A percentile compares a stretch with the other conserved stretches of the same genome.
phyloP scores from a whole-genome alignment of 2,113 vertebrate genomes.

The Uropsilus gracilis region DNA sequence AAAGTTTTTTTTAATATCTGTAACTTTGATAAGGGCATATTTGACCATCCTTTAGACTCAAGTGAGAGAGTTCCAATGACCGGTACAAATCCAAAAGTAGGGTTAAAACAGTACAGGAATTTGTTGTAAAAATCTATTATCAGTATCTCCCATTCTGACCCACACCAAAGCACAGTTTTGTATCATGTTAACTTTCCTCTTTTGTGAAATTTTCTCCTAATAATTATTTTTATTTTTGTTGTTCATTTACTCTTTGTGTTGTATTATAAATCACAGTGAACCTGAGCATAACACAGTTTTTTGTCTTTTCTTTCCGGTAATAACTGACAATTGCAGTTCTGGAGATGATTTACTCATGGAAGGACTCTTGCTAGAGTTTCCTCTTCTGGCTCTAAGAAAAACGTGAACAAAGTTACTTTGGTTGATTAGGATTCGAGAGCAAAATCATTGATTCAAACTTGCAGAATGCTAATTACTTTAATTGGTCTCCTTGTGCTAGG shows the following conservation, averaged over 20 bases:
- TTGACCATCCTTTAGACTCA: background rate
- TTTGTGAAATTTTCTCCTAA: constrained; percentile 21
- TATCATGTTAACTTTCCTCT: background rate
- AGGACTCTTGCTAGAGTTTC: constrained; percentile 15
- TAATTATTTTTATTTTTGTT: constrained; percentile 34
- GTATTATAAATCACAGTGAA: background rate
- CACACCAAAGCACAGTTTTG: background rate
- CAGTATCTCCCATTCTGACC: background rate
- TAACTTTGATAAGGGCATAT: constrained; percentile 31
- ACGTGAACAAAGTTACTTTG: background rate
- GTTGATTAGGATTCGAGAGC: background rate
- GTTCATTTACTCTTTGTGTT: background rate
- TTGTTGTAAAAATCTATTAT: constrained; percentile 28
- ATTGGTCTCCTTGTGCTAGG: constrained; percentile 34
- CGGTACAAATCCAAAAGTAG: constrained; percentile 9
- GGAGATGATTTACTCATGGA: background rate
- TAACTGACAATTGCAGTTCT: constrained; percentile 18
- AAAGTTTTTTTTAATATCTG: constrained; percentile 29
- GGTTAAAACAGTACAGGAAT: constrained; percentile 36
- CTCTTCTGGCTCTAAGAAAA: constrained; percentile 33
- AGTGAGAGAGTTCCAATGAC: background rate
- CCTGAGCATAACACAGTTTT: background rate
- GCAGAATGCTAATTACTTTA: constrained; percentile 48
- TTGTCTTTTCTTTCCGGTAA: constrained; percentile 6
- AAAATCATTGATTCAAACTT: constrained; percentile 50